Conservation (phyloP, 2,888 invertebrate species). For the Torymus aiolomorphi region DNA sequence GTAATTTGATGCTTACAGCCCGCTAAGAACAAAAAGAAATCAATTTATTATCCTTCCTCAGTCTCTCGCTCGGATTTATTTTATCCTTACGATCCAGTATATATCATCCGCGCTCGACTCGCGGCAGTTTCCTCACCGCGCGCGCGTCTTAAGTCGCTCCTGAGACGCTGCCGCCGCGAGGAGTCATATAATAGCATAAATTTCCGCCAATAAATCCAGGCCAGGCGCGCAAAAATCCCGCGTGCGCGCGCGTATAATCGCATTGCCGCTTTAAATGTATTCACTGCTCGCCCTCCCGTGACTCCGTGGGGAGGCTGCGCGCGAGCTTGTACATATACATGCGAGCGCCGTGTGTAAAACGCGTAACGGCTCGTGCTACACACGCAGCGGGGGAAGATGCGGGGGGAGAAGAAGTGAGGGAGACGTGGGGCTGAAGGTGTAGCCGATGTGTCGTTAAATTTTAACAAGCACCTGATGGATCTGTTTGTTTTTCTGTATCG, state of each 20-base stretch:
- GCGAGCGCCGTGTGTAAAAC: slow-evolving; percentile 47
- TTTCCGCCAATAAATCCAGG: slow-evolving; percentile 71
- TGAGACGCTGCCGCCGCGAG: slow-evolving; percentile 17
- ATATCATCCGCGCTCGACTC: slow-evolving; percentile 20
- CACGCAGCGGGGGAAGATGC: slow-evolving; percentile 20
- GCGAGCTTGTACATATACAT: too few species aligned
- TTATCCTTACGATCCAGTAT: slow-evolving; percentile 40
- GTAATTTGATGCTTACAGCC: too few species aligned
- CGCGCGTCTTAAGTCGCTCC: slow-evolving; percentile 30
- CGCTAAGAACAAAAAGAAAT: neutral
- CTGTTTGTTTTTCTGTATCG: too few species aligned
- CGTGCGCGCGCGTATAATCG: slow-evolving; percentile 64
- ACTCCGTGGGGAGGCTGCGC: slow-evolving; percentile 32
- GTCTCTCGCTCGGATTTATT: slow-evolving; percentile 31
- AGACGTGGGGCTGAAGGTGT: neutral
- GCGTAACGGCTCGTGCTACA: slow-evolving; percentile 53
- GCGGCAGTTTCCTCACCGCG: slow-evolving; percentile 5
- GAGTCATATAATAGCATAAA: slow-evolving; percentile 66
- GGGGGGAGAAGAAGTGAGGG: neutral
- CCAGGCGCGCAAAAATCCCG: slow-evolving; percentile 60
- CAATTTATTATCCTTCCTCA: slow-evolving; percentile 39
- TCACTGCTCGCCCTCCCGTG: slow-evolving; percentile 61
- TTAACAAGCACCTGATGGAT: neutral
- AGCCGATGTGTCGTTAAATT: neutral
- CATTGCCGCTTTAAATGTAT: slow-evolving; percentile 72